Base-by-base conservation (phyloP, 2,797 vertebrate genomes). In the Tiaroga cobitis region DNA sequence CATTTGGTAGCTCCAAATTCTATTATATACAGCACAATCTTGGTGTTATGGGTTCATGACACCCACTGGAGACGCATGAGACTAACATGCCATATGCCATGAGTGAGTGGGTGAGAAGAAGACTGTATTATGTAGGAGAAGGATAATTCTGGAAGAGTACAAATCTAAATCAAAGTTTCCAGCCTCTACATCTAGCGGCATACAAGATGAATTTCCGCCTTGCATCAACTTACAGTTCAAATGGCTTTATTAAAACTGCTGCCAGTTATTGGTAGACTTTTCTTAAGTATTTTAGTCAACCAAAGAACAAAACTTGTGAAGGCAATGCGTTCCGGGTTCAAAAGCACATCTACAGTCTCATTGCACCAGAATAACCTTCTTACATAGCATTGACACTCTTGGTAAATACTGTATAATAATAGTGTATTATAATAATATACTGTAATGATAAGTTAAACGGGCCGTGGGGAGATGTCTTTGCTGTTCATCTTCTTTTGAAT, bases 141-240 rank as follows among this genome's bases (percentile, higher is more conserved):
- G 32, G 19, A 77, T 9, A 4, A 39, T 59, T 34, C 7, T 5
- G 34, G 32, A 59, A 59, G 26, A 26, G 13, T n/a, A 34, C 39
- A 77, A 77, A 77, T n/a, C 32, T 4, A 76, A 39, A 76, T 77
- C 51, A 77, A 39, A 77, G 74, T 77, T 59, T 39, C 3, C 51
- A 39, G 34, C 21, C 24, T 37, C 4, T 59, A n/a, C 21, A 39
- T 75, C 29, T 21, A 54, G 49, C 8, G 2, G 34, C 24, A 29
- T 59, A 39, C 21, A 59, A 56, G 32, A 76, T n/a, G 21, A 6
- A 39, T 59, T 15, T 11, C 21, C 3, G n/a, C 6, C 51, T 34
- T 54, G 19, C 10, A 13, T 24, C 19, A 75, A 21, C 49, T 24
- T 75, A 51, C 37, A 8, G 19, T 34, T 34, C 7, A 77, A 59